Evolutionary conservation across 2,888 invertebrate species (phyloP), one percentile per base, ranked within the genome.

Genomic region (Polietes domitor): DNA sequence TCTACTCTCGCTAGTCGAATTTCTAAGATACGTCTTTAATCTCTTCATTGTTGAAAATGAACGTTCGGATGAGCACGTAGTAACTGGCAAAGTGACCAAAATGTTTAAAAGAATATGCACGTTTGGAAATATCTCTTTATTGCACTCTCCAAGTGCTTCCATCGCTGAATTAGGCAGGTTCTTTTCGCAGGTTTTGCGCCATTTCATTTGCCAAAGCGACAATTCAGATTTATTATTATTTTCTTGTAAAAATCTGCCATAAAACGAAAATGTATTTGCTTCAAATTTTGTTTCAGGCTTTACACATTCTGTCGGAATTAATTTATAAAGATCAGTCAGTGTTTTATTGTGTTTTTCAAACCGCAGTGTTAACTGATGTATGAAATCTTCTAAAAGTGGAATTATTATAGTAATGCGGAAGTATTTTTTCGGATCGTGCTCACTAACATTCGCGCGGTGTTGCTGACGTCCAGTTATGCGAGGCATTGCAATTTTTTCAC

Each of bases 401-500:
- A 41, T 41, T 41, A 41, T 41, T 41, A 41, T 41, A 41, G 41
- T 41, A 41, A 41, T 41, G 41, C 41, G 41, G 41, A 41, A 41
- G 41, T 41, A 41, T 41, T 41, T 41, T 41, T 41, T 41, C 41
- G 41, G 41, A 41, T 41, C 41, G n/a, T 4, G 47, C 47, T 47
- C 47, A 47, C 47, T 47, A 47, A 12, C 47, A 47, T 47, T 47
- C 47, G 47, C 47, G 47, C 47, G 47, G 47, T 47, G 47, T 47
- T 47, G 47, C 47, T 47, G 47, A 47, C 47, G 47, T 17, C 53
- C 21, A 53, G 55, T 55, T 55, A 21, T 55, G 55, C 55, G 55
- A 55, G 55, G 55, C 55, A 55, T 21, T 55, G 55, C 55, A 21
- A 55, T 55, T 55, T 55, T 55, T 55, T 55, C 55, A 55, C 55